Evolutionary conservation across 1,140 invertebrate genomes (phyloP), one percentile per base, ranked within the genome.

Genomic region (Spodoptera litura): DNA sequence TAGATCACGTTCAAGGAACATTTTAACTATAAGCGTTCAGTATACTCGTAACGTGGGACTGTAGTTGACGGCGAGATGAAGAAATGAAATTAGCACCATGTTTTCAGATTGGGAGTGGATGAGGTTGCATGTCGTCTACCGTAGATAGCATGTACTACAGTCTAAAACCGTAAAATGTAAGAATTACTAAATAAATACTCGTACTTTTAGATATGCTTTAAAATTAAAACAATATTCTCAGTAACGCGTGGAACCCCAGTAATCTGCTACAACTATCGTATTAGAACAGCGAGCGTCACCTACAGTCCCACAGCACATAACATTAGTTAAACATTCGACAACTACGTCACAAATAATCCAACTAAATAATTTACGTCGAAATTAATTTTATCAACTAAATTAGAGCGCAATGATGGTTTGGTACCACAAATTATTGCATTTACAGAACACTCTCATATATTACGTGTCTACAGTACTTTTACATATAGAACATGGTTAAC

Each of bases 81-180:
- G 73, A 75, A 75, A 75, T 75, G 73, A 75, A 75, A 75, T 64
- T 75, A 75, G 73, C 73, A 75, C 73, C 73, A 75, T 52, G 73
- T 75, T 75, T 75, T 51, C 73, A 64, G 73, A 75, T 75, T 64
- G 56, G 55, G 35, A 61, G 38, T 52, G 66, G 13, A 61, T 27
- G 56, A 74, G 25, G 71, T 52, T 58, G 20, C 51, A 10, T 59
- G 51, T 35, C 25, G 27, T 74, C 56, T n/a, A 74, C 56, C 20
- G 35, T n/a, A 13, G 11, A 8, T 61, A 59, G 35, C 27, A 44
- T 61, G 25, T 31, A 61, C 49, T 25, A 31, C 31, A 68, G 35
- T 53, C 49, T 70, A 31, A 27, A 53, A 53, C 12, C 31, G 31
- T 31, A 31, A 31, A 31, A 31, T 31, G 4, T 27, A 31, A 52